Evolutionary conservation across 2,797 vertebrate genomes (phyloP).

Genomic region (Melanogrammus aeglefinus): DNA sequence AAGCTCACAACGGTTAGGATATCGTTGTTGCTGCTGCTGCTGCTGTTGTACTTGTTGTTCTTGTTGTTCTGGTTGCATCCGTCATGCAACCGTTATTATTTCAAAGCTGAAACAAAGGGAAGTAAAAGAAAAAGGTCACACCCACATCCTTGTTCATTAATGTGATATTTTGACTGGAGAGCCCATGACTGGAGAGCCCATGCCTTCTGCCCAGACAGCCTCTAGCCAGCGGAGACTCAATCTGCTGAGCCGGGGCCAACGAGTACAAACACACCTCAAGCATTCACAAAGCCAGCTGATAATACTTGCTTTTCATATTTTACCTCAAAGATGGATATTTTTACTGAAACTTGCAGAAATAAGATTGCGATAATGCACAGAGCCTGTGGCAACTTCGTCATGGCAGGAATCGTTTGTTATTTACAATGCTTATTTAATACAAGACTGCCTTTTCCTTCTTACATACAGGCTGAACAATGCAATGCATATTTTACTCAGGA

Average conservation of each 20-base stretch:
- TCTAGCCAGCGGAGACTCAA: background rate
- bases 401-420: background rate
- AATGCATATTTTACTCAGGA: background rate
- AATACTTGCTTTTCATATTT: background rate
- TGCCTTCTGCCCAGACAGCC: background rate
- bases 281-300: background rate
- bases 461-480: background rate
- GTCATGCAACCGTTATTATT: slow-evolving; percentile 20
- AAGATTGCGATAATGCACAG: background rate
- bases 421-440: background rate
- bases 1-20: slow-evolving; percentile 23
- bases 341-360: background rate
- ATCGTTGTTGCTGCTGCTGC: slow-evolving; percentile 22
- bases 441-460: background rate
- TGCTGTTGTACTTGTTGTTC: slow-evolving; percentile 36
- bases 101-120: slow-evolving; percentile 45
- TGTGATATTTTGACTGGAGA: slow-evolving; percentile 17
- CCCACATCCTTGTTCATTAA: background rate
- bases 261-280: background rate
- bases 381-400: background rate
- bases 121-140: slow-evolving; percentile 15
- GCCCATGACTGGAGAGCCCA: background rate
- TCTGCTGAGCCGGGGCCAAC: background rate
- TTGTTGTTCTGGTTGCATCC: slow-evolving; percentile 44
- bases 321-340: background rate